Evolutionary conservation across 2,888 invertebrate species (phyloP).

Genomic region (Conomelus anceps): DNA sequence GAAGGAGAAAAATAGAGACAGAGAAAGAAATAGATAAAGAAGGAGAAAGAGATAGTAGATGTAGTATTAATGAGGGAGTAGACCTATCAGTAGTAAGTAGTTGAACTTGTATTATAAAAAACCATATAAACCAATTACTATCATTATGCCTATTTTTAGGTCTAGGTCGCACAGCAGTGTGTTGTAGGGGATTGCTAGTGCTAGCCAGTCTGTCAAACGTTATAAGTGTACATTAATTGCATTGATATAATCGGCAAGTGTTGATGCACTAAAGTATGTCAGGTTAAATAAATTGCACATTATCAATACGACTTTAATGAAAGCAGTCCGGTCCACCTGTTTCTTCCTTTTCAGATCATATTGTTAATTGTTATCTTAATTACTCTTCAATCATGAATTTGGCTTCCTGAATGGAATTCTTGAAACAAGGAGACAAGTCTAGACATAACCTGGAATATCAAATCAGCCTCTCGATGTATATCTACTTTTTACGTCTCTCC

Average conservation of each 20-base stretch:
- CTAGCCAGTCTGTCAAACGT: neutral
- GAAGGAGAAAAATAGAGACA: neutral
- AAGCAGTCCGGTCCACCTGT: neutral
- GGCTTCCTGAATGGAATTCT: neutral
- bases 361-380: neutral
- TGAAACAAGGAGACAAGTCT: neutral
- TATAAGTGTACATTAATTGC: too few relatives aligned
- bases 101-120: neutral
- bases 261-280: neutral
- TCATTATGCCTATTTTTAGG: neutral
- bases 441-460: neutral
- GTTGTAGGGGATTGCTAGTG: neutral
- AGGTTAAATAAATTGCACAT: neutral
- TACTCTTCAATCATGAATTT: neutral
- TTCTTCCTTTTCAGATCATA: neutral
- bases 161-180: neutral
- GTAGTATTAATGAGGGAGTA: neutral
- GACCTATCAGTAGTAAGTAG: neutral
- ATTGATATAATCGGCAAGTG: neutral
- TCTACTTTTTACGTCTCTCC: too few relatives aligned
- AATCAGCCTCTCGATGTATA: too few relatives aligned
- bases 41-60: neutral
- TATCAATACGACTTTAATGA: neutral
- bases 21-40: neutral
- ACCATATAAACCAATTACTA: neutral